Evolutionary conservation across 2,113 vertebrate species (phyloP).

Genomic region (Ascaphus truei): DNA sequence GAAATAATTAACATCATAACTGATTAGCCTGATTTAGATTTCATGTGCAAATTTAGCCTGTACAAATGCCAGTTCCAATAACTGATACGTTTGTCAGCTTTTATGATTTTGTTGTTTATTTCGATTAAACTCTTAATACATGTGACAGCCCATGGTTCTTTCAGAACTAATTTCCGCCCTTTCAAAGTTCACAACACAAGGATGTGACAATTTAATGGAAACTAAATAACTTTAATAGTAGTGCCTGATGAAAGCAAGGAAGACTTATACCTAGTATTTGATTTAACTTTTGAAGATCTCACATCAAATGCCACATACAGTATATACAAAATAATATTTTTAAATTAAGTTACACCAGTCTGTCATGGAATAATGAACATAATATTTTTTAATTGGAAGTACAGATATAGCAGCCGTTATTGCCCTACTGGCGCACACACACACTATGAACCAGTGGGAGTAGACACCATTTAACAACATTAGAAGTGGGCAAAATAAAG

Average conservation of each 20-base stretch:
- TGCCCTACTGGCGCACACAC: too few relatives aligned
- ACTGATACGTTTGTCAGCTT: constrained; percentile 57
- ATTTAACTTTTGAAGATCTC: constrained; percentile 54
- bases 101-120: constrained; percentile 55
- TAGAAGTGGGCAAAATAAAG: too few relatives aligned
- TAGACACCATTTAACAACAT: too few relatives aligned
- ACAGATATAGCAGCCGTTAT: too few relatives aligned
- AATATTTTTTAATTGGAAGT: too few relatives aligned
- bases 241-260: constrained; percentile 46
- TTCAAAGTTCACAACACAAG: constrained; percentile 47
- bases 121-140: constrained; percentile 55
- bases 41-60: constrained; percentile 45
- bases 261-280: constrained; percentile 41
- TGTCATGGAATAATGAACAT: too few relatives aligned
- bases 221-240: constrained; percentile 64
- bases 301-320: too few relatives aligned
- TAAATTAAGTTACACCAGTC: too few relatives aligned
- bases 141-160: constrained; percentile 59
- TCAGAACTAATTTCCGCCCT: constrained; percentile 62
- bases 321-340: too few relatives aligned
- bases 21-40: too few relatives aligned
- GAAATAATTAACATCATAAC: too few relatives aligned
- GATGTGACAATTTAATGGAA: constrained; percentile 72
- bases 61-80: constrained; percentile 55
- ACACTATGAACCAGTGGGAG: too few relatives aligned